phyloP scores from a whole-genome alignment of 2,888 invertebrate species.

The Salpingus planirostris region DNA sequence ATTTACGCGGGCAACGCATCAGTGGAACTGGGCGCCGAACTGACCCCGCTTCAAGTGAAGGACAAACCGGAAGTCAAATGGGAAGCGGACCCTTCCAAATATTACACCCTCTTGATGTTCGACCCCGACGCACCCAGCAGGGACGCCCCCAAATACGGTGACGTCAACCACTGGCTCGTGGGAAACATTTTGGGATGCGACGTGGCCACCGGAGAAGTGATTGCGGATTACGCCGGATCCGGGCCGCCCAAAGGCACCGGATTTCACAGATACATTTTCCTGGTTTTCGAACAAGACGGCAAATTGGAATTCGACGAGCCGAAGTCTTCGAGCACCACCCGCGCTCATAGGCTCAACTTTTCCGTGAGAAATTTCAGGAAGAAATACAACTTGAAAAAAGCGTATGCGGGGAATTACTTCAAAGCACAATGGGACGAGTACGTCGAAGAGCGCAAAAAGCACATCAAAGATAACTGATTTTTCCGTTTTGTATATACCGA shows the following conservation, averaged over 20 bases:
- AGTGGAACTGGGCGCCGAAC: slow-evolving; percentile 53
- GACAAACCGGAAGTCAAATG: slow-evolving; percentile 57
- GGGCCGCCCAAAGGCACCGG: slow-evolving; percentile 66
- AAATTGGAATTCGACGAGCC: slow-evolving; percentile 34
- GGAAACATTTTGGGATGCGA: slow-evolving; percentile 61
- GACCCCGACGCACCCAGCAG: slow-evolving; percentile 12
- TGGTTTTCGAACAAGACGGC: slow-evolving; percentile 55
- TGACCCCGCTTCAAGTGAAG: slow-evolving; percentile 63
- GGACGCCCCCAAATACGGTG: slow-evolving; percentile 35
- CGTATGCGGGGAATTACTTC: slow-evolving; percentile 21
- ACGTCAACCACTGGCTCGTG: slow-evolving; percentile 74
- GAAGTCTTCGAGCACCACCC: slow-evolving; percentile 23
- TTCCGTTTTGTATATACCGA: background rate
- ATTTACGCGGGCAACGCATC: slow-evolving; percentile 19
- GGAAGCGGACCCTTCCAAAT: slow-evolving; percentile 46
- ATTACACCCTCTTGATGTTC: slow-evolving; percentile 53
- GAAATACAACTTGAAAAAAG: slow-evolving; percentile 18
- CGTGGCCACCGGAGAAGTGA: slow-evolving; percentile 51
- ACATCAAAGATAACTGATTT: background rate
- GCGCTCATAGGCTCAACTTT: slow-evolving; percentile 16
- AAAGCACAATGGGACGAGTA: slow-evolving; percentile 24
- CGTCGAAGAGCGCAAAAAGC: slow-evolving; percentile 19
- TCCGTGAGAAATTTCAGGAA: slow-evolving; percentile 18
- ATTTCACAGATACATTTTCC: slow-evolving; percentile 62
- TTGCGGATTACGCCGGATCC: slow-evolving; percentile 56